Percentiles rank a stretch among this genome's conserved stretches.
Conservation (phyloP, 2,797 vertebrate species). For the Semotilus atromaculatus region DNA sequence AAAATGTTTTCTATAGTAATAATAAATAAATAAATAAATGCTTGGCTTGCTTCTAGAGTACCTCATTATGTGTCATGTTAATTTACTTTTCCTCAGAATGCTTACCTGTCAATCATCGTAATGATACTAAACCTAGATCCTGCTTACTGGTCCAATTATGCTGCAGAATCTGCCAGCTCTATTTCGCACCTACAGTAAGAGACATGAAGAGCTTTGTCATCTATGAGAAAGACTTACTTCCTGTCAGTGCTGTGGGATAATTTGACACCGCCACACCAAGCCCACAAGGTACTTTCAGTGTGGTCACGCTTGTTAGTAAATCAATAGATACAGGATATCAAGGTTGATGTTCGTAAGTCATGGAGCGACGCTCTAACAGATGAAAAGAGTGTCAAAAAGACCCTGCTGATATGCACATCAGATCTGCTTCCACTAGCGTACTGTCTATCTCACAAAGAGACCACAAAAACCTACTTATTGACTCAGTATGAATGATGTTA, state of each 20-base stretch:
- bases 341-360: slow-evolving; percentile 64
- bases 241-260: slow-evolving; percentile 58
- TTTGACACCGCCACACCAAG: slow-evolving; percentile 56
- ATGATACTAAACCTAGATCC: slow-evolving; percentile 9
- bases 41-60: slow-evolving; percentile 24
- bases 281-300: slow-evolving; percentile 71
- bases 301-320: slow-evolving; percentile 63
- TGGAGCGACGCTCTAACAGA: slow-evolving; percentile 7
- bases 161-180: slow-evolving; percentile 39
- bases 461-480: slow-evolving; percentile 58
- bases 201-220: slow-evolving; percentile 39
- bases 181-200: slow-evolving; percentile 27
- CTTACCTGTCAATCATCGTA: slow-evolving; percentile 28
- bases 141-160: slow-evolving; percentile 9
- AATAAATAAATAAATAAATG: neutral
- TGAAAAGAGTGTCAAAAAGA: slow-evolving; percentile 38
- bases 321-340: slow-evolving; percentile 46
- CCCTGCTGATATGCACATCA: slow-evolving; percentile 57
- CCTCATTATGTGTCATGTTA: slow-evolving; percentile 4
- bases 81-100: slow-evolving; percentile 21
- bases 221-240: slow-evolving; percentile 51
- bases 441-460: slow-evolving; percentile 44
- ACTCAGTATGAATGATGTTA: slow-evolving; percentile 9
- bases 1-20: slow-evolving; percentile 9
- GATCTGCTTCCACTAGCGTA: neutral